Evolutionary conservation across 2,888 invertebrate species (phyloP).

Genomic region (Thysanoteuthis rhombus): DNA sequence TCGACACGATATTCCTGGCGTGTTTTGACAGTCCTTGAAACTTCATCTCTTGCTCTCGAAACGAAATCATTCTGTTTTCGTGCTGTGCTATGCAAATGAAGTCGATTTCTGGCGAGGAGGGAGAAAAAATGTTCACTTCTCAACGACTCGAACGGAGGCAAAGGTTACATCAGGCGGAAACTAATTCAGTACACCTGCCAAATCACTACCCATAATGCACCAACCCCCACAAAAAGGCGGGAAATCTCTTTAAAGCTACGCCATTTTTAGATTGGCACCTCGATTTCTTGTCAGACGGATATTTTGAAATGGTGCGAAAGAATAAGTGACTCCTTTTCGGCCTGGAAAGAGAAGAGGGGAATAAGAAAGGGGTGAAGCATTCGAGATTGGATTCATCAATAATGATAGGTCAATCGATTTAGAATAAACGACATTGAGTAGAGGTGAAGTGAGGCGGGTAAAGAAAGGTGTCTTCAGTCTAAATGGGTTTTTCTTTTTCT

Average conservation of each 20-base stretch:
- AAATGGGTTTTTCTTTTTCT: neutral
- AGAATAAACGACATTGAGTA: neutral
- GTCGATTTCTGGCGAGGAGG: neutral
- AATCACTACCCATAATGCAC: neutral
- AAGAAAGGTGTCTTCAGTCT: neutral
- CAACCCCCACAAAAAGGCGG: neutral
- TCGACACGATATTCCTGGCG: neutral
- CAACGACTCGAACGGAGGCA: neutral
- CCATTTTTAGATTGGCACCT: neutral
- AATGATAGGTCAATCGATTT: neutral
- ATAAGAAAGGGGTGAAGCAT: neutral
- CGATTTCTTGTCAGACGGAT: neutral
- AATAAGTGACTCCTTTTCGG: neutral
- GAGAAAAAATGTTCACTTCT: neutral
- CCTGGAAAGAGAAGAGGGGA: neutral
- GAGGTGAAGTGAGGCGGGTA: neutral
- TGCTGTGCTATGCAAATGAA: neutral
- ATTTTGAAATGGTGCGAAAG: neutral
- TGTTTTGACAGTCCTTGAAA: neutral
- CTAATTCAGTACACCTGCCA: neutral
- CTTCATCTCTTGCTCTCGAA: neutral
- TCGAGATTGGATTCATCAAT: neutral
- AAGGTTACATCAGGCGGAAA: neutral
- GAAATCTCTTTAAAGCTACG: neutral
- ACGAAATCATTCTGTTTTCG: neutral